phyloP scores from a whole-genome alignment of 2,113 vertebrate species.

The Ammospiza nelsoni region DNA sequence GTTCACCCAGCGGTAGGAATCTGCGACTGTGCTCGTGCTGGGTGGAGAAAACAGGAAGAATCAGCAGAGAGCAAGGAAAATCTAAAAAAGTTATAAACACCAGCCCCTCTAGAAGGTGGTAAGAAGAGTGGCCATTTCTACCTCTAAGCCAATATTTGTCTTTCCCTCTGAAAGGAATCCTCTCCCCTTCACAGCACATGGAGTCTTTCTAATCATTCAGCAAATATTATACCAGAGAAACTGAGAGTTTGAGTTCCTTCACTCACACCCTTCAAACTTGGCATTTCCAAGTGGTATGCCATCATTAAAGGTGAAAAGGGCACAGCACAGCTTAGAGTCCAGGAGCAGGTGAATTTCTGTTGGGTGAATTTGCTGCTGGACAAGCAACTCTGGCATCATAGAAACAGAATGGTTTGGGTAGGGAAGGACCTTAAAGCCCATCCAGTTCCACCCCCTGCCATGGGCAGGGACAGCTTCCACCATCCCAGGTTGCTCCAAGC shows the following conservation, averaged over 20 bases:
- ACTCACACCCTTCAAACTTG: background rate
- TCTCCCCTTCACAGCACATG: background rate
- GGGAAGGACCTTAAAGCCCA: background rate
- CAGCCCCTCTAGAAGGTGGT: background rate
- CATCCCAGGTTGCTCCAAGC: background rate
- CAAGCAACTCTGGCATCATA: background rate
- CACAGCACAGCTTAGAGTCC: background rate
- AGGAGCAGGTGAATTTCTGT: background rate
- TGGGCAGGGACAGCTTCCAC: background rate
- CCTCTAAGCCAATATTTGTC: background rate
- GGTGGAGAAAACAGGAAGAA: background rate
- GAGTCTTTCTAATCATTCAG: background rate
- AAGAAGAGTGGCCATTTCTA: background rate
- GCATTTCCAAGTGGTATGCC: background rate
- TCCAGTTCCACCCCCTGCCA: background rate
- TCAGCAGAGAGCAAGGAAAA: background rate
- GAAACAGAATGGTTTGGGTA: background rate
- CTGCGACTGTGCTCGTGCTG: constrained; percentile 92
- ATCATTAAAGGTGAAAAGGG: background rate
- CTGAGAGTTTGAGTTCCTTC: background rate
- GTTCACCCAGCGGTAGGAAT: constrained; percentile 88
- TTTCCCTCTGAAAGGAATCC: background rate
- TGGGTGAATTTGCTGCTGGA: background rate
- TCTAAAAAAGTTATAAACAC: background rate
- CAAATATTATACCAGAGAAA: background rate